Evolutionary conservation across 2,888 invertebrate genomes (phyloP).

Genomic region (Diploptera punctata): DNA sequence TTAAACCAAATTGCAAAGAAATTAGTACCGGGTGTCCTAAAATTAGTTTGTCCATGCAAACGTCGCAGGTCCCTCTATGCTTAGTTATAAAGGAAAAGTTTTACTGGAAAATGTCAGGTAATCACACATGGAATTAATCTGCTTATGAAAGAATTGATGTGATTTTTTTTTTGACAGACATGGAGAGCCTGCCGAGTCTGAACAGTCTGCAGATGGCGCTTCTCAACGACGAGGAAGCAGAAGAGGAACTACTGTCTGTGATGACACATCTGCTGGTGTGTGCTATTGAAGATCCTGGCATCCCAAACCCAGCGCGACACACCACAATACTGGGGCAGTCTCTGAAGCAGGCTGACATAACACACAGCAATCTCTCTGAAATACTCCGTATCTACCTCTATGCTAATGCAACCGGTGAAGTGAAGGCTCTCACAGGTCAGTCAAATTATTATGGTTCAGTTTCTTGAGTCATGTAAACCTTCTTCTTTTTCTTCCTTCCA

Average conservation of each 20-base stretch:
- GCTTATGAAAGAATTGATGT: not conserved
- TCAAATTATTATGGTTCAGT: too few relatives aligned
- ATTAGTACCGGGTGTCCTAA: too few relatives aligned
- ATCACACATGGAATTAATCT: not conserved
- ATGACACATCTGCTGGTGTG: constrained; percentile 89
- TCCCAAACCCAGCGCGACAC: constrained; percentile 87
- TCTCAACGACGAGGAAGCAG: constrained; percentile 78
- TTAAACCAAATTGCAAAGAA: too few relatives aligned
- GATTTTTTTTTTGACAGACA: constrained; percentile 58
- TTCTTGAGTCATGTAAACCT: too few relatives aligned
- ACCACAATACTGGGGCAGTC: constrained; percentile 92
- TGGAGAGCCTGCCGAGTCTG: constrained; percentile 85
- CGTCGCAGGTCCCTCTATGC: too few relatives aligned
- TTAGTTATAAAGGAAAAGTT: not conserved
- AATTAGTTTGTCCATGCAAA: too few relatives aligned
- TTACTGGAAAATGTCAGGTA: not conserved
- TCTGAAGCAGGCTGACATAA: constrained; percentile 86
- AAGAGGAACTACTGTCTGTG: constrained; percentile 86
- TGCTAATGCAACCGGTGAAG: constrained; percentile 87
- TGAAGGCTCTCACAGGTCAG: constrained; percentile 75
- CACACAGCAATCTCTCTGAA: constrained; percentile 90
- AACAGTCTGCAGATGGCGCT: constrained; percentile 87
- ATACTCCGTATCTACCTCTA: constrained; percentile 90
- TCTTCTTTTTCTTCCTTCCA: too few relatives aligned
- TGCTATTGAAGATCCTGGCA: constrained; percentile 93